phyloP scores from a whole-genome alignment of 2,113 vertebrate species.

The Picathartes gymnocephalus region DNA sequence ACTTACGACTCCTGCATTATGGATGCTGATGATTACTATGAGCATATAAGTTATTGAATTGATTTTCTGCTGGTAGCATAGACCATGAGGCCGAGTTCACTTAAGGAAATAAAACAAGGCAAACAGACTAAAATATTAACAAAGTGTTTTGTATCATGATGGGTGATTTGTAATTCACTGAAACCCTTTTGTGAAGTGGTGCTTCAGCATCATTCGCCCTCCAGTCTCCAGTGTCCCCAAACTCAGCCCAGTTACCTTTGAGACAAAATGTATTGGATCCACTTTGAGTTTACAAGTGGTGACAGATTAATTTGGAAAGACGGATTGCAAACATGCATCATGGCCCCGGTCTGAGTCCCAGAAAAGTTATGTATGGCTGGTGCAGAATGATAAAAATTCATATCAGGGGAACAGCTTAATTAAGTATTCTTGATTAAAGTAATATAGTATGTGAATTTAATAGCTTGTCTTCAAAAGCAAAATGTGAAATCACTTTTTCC shows the following conservation, averaged over 20 bases:
- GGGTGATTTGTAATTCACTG: not conserved
- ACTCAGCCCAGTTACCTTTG: not conserved
- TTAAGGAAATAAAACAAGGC: not conserved
- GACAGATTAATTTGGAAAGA: constrained; percentile 26
- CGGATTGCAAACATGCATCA: not conserved
- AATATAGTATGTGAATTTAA: constrained; percentile 38
- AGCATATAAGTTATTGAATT: not conserved
- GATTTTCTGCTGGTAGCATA: not conserved
- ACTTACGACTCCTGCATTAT: not conserved
- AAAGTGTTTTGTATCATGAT: not conserved
- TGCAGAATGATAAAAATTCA: constrained; percentile 34
- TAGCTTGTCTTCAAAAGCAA: constrained; percentile 34
- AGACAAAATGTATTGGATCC: not conserved
- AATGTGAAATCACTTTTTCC: constrained; percentile 14
- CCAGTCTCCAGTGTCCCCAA: not conserved
- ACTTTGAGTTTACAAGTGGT: not conserved
- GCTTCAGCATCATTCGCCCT: not conserved
- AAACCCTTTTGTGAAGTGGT: not conserved
- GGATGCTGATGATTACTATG: not conserved
- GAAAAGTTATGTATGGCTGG: constrained; percentile 26
- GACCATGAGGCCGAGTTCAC: not conserved
- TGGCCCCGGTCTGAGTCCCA: not conserved
- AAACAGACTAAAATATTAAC: not conserved
- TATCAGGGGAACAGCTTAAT: constrained; percentile 47
- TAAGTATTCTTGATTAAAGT: constrained; percentile 53